phyloP scores from a whole-genome alignment of 1,140 invertebrate genomes.

The Caerostris extrusa region DNA sequence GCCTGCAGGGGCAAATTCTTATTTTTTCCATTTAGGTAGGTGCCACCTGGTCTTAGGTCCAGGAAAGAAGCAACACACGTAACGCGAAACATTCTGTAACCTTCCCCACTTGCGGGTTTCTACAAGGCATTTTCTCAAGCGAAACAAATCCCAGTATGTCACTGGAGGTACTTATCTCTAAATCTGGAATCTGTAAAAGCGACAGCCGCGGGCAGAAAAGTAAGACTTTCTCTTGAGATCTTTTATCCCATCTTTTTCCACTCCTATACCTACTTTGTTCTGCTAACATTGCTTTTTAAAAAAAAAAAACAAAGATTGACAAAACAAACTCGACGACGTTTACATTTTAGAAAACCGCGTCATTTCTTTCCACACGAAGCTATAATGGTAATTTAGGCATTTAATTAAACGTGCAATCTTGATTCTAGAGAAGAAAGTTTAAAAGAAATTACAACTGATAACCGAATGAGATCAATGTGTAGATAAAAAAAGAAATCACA shows the following conservation, averaged over 20 bases:
- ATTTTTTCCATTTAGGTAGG: background rate
- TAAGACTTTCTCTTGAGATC: background rate
- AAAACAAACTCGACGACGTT: background rate
- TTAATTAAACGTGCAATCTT: too few relatives aligned
- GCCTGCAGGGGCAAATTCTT: background rate
- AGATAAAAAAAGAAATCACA: too few relatives aligned
- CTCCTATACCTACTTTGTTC: background rate
- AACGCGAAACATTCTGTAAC: background rate
- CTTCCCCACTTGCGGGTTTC: background rate
- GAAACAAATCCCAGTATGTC: slow-evolving; percentile 58
- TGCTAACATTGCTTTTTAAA: background rate
- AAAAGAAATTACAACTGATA: too few relatives aligned
- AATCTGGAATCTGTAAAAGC: slow-evolving; percentile 60
- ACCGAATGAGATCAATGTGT: too few relatives aligned
- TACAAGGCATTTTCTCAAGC: slow-evolving; percentile 9
- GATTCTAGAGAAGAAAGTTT: too few relatives aligned
- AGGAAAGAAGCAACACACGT: background rate
- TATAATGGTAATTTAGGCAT: too few relatives aligned
- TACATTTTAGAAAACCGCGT: too few relatives aligned
- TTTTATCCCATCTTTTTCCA: background rate
- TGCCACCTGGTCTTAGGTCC: slow-evolving; percentile 25
- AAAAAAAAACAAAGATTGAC: background rate
- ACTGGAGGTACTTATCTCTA: background rate
- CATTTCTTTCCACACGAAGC: too few relatives aligned
- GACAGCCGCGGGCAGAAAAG: slow-evolving; percentile 51